Conservation (phyloP, 2,888 invertebrate genomes). For the Gari tellinella region DNA sequence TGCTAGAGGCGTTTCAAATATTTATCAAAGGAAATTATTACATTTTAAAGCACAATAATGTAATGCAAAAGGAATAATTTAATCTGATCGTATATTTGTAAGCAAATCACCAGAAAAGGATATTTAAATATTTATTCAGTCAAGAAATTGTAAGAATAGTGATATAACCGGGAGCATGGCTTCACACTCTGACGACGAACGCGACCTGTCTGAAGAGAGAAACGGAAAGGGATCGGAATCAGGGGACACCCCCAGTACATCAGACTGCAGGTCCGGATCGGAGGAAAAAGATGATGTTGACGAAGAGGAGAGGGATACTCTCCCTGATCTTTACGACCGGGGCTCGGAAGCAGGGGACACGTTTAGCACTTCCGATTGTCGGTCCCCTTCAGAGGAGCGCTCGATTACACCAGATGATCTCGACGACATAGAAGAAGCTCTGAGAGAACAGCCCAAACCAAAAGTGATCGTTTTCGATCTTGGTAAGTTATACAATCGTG, state of each 20-base stretch:
- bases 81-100: no score
- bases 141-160: no score
- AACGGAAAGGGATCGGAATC: slow-evolving; percentile 25
- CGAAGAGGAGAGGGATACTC: slow-evolving; percentile 41
- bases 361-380: slow-evolving; percentile 48
- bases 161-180: no score
- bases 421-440: slow-evolving; percentile 47
- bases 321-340: slow-evolving; percentile 49
- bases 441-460: slow-evolving; percentile 61
- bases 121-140: no score
- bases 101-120: no score
- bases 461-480: slow-evolving; percentile 70
- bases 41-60: no score
- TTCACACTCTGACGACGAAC: slow-evolving; percentile 27
- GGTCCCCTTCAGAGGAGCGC: slow-evolving; percentile 57
- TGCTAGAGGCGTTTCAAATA: no score
- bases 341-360: slow-evolving; percentile 51
- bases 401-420: slow-evolving; percentile 57
- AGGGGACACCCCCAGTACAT: slow-evolving; percentile 15
- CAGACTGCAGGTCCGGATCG: slow-evolving; percentile 1
- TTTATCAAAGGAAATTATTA: no score
- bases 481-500: slow-evolving; percentile 47
- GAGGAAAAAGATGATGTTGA: no score
- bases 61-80: no score
- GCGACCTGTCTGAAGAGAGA: slow-evolving; percentile 9